Percentiles rank a stretch among this genome's conserved stretches.
Evolutionary conservation across 2,888 invertebrate species (phyloP).

Genomic region (Hipparchia semele): DNA sequence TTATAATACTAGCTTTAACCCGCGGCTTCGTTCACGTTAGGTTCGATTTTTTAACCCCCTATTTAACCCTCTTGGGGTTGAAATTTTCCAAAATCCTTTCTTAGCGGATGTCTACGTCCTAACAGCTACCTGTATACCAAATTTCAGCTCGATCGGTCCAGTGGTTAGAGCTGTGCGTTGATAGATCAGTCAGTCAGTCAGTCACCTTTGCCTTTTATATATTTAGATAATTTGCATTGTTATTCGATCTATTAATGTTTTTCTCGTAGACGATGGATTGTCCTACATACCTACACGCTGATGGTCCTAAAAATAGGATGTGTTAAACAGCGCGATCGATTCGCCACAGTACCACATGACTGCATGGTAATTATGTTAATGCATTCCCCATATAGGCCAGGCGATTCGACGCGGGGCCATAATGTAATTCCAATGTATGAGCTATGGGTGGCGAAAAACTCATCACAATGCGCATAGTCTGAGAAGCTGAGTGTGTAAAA

Average conservation of each 20-base stretch:
- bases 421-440: constrained; percentile 17
- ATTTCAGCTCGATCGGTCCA: too few species aligned
- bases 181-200: too few species aligned
- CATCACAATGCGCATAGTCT: constrained; percentile 25
- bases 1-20: too few species aligned
- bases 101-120: too few species aligned
- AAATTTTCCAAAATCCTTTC: too few species aligned
- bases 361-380: constrained; percentile 36
- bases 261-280: background rate
- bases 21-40: too few species aligned
- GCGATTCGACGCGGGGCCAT: constrained; percentile 18
- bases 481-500: constrained; percentile 14
- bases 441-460: constrained; percentile 24
- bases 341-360: constrained; percentile 20
- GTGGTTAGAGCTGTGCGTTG: too few species aligned
- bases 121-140: too few species aligned
- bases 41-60: too few species aligned
- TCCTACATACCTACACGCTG: background rate
- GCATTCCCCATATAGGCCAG: constrained; percentile 27
- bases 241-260: background rate
- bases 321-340: constrained; percentile 15
- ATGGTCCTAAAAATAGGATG: constrained; percentile 5
- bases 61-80: too few species aligned
- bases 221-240: background rate
- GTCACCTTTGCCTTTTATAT: too few species aligned